Conservation (phyloP, 2,888 invertebrate species). For the Synanthedon formicaeformis region DNA sequence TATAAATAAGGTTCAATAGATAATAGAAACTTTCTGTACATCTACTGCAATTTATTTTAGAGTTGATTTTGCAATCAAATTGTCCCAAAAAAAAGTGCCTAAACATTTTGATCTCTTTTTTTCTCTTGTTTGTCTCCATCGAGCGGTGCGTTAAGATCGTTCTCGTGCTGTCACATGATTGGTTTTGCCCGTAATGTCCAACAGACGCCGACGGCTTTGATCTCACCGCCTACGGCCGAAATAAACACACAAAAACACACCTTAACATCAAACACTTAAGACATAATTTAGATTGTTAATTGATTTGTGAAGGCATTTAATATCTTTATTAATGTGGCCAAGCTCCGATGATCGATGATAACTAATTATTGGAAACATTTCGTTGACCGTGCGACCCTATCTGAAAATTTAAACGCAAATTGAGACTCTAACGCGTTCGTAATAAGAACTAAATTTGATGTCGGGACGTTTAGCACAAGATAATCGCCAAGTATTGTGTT, state of each 20-base stretch:
- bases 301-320: constrained; percentile 43
- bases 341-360: constrained; percentile 62
- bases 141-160: constrained; percentile 2
- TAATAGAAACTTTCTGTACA: too few relatives aligned
- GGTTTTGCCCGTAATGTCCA: constrained; percentile 48
- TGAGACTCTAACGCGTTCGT: constrained; percentile 10
- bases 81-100: constrained; percentile 25
- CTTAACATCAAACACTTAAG: constrained; percentile 6
- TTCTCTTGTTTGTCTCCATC: constrained; percentile 19
- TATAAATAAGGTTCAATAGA: too few relatives aligned
- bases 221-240: constrained; percentile 4
- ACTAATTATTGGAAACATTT: constrained; percentile 66
- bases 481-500: constrained; percentile 63
- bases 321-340: constrained; percentile 63
- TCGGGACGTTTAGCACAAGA: constrained; percentile 33
- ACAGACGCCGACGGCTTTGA: constrained; percentile 48
- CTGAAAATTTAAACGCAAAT: constrained; percentile 5
- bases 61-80: constrained; percentile 13
- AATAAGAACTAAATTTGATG: constrained; percentile 14
- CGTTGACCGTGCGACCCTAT: constrained; percentile 45
- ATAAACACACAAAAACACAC: constrained; percentile 6
- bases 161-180: constrained; percentile 45
- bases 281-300: constrained; percentile 8
- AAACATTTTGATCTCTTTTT: constrained; percentile 34
- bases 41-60: background rate